phyloP scores from a whole-genome alignment of 1,140 invertebrate species.

The Lordiphosa clarofinis region DNA sequence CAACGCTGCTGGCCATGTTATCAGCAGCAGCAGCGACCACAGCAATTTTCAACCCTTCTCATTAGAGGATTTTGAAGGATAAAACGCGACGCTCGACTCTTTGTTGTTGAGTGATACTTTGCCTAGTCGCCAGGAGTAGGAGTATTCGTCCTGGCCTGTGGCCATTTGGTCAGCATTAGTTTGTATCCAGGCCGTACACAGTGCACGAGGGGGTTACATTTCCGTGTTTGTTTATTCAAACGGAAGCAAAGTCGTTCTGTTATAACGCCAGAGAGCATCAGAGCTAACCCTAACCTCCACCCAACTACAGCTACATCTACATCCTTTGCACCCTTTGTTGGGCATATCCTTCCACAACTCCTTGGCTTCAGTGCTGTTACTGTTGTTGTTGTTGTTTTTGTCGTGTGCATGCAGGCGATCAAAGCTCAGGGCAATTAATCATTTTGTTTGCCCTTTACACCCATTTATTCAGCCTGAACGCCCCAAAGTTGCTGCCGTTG shows the following conservation, averaged over 20 bases:
- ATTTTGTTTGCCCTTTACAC: conserved; percentile 79
- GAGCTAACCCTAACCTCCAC: conserved; percentile 17
- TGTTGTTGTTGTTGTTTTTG: conserved; percentile 28
- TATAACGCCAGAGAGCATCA: conserved; percentile 62
- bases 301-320: conserved; percentile 30
- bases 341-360: conserved; percentile 53
- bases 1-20: conserved; percentile 65
- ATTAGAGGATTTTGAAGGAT: conserved; percentile 79
- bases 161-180: conserved; percentile 63
- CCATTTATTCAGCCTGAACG: conserved; percentile 77
- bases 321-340: conserved; percentile 72
- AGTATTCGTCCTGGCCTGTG: conserved; percentile 34
- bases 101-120: conserved; percentile 72
- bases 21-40: conserved; percentile 61
- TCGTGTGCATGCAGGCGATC: conserved; percentile 73
- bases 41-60: conserved; percentile 77
- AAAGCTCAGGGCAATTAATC: conserved; percentile 79
- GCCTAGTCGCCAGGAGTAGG: conserved; percentile 27
- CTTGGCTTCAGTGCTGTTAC: conserved; percentile 23
- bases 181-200: conserved; percentile 26
- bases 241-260: conserved; percentile 77
- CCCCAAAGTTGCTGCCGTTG: conserved; percentile 40
- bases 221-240: conserved; percentile 78
- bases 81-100: conserved; percentile 61
- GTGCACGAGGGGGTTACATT: conserved; percentile 55